Base-by-base conservation (phyloP, 2,113 vertebrate genomes). In the Austrofundulus limnaeus region DNA sequence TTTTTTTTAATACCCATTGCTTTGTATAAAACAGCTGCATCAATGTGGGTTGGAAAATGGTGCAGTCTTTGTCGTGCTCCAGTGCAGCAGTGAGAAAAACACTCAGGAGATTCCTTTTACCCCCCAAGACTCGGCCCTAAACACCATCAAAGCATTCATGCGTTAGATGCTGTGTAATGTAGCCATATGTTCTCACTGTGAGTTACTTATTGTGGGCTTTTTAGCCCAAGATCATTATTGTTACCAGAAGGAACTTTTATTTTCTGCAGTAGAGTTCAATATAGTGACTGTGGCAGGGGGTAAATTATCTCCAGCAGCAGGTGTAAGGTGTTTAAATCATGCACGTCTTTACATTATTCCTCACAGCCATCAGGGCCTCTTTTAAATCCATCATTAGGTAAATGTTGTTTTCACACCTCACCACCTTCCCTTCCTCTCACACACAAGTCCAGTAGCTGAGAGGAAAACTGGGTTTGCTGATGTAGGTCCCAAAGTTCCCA, bases 401-500 rank as follows among this genome's bases (percentile, higher is more conserved):
- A 62, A 37, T 49, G 25, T 66, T 13, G 9, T 67, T 51, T 57
- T 68, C 68, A 24, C 66, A 41, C 13, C 56, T 47, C 47, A 66
- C 54, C 74, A 56, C 41, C 39, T 45, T 28, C 28, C 53, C 55
- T 51, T 25, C 72, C 55, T 52, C 57, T 46, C 67, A 67, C 73
- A 46, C 73, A 25, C 3, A 15, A 58, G 71, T 76, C 75, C 63
- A 49, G 61, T 11, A 25, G 64, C 67, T 46, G 41, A 68, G 59
- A 73, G 31, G 31, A 60, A 52, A 81, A 75, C 65, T 46, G 42
- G 42, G 72, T 75, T 84, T 88, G 88, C 88, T 88, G 88, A 91
- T 88, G 84, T 82, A 82, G 84, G 89, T 88, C 89, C 88, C 85
- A 82, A 78, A 87, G 85, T 67, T 88, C 89, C 88, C 85, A 82